Percentiles rank a stretch among this genome's conserved stretches.
phyloP scores from a whole-genome alignment of 2,113 vertebrate genomes.

The Macquaria australasica region DNA sequence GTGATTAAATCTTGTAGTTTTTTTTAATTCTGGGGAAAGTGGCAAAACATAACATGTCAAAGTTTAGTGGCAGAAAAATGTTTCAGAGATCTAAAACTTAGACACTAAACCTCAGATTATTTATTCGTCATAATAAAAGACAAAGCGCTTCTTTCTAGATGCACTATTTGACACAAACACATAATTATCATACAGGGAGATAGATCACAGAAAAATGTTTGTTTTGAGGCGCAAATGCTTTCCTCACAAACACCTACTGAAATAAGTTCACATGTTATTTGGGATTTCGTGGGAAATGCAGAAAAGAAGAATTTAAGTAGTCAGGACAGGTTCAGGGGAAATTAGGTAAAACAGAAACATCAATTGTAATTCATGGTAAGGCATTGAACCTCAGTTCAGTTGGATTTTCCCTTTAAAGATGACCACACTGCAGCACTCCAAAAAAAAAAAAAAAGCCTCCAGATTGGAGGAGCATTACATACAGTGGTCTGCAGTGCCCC shows the following conservation, averaged over 20 bases:
- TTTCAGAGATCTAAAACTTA: background rate
- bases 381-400: background rate
- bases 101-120: background rate
- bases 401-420: slow-evolving; percentile 7
- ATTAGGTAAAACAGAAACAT: background rate
- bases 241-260: background rate
- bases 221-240: background rate
- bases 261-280: background rate
- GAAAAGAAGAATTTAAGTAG: background rate
- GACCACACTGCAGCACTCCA: background rate
- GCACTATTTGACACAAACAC: too few species aligned
- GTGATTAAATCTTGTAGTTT: background rate
- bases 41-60: background rate
- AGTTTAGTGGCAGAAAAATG: background rate
- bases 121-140: background rate
- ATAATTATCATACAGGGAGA: too few species aligned
- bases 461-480: background rate
- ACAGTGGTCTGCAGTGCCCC: slow-evolving; percentile 30
- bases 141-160: too few species aligned
- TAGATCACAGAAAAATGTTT: too few species aligned
- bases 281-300: slow-evolving; percentile 9
- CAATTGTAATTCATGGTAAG: background rate
- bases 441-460: background rate
- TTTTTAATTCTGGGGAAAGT: background rate
- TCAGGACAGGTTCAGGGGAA: background rate